These are phyloP conservation scores for Zaprionus lachaisei DNA, from an alignment of 1,140 invertebrate genomes.

Conservation along the genomic window DNA sequence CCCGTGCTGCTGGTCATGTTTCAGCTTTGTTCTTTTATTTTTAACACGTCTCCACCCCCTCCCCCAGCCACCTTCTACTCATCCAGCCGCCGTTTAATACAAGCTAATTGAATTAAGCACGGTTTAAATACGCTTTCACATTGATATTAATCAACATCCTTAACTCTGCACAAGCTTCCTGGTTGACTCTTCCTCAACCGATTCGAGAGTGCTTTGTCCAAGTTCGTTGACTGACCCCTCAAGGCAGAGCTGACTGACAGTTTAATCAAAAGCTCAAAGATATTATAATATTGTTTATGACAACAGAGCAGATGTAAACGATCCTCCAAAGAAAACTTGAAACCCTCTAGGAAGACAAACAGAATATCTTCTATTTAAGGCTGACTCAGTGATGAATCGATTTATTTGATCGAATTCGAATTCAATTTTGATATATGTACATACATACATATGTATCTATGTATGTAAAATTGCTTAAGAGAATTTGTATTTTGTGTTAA, in stretches of 20 bases:
- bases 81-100: constrained; percentile 8
- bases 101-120: constrained; percentile 72
- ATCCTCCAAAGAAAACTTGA: not conserved
- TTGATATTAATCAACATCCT: constrained; percentile 30
- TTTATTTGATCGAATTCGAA: not conserved
- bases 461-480: not conserved
- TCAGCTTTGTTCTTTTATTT: constrained; percentile 73
- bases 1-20: constrained; percentile 39
- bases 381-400: not conserved
- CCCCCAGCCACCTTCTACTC: not conserved
- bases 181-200: constrained; percentile 12
- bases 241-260: not conserved
- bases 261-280: not conserved
- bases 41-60: constrained; percentile 29
- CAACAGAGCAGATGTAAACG: not conserved
- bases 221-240: constrained; percentile 33
- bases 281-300: not conserved
- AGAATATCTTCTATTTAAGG: not conserved
- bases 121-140: constrained; percentile 30
- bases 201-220: constrained; percentile 21
- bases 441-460: no score
- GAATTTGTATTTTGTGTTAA: no score
- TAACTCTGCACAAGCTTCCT: constrained; percentile 28
- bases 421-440: not conserved
- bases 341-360: not conserved